Evolutionary conservation across 2,888 invertebrate species (phyloP), one percentile per base, ranked within the genome.

Genomic region (Diarsia mendica): DNA sequence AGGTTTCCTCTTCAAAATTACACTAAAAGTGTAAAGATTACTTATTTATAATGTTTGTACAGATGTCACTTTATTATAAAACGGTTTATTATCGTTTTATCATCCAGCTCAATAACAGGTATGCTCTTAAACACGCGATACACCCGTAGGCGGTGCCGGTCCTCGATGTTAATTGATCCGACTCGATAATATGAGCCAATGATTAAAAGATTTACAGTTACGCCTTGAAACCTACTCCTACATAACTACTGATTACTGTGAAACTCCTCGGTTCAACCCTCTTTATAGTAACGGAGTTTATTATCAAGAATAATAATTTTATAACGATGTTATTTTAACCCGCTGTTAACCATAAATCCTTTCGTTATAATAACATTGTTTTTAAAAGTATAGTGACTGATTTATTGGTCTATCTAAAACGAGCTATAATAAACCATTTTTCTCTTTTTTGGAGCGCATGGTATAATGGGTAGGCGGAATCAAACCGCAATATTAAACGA

Each of bases 171-270:
- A 84, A 84, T 75, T 84, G 80, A 84, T 84, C 66, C 51, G 53
- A 84, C 73, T 84, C 80, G 82, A 80, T 85, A 86, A 87, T 80
- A 70, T 23, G 58, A 78, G 67, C 80, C 72, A 77, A 81, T 78
- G 80, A 85, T 87, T 83, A 87, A 68, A 82, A 78, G 79, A 87
- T 82, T 79, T 74, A 85, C 77, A 75, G 68, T 77, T 74, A 78
- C 75, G 82, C 74, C 80, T 79, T 82, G 60, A 76, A 75, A 81
- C 48, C 11, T 67, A 79, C 64, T 76, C 70, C 73, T 66, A 74
- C 72, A 63, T 61, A 72, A 78, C 76, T 68, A 51, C 28, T 79
- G 55, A 85, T 83, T 80, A 79, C 53, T 66, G 44, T 72, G 66
- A 67, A 78, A 73, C 28, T 68, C 67, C 69, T 72, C 48, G 23